Conservation (phyloP, 2,113 vertebrate species). For the Melanerpes formicivorus region DNA sequence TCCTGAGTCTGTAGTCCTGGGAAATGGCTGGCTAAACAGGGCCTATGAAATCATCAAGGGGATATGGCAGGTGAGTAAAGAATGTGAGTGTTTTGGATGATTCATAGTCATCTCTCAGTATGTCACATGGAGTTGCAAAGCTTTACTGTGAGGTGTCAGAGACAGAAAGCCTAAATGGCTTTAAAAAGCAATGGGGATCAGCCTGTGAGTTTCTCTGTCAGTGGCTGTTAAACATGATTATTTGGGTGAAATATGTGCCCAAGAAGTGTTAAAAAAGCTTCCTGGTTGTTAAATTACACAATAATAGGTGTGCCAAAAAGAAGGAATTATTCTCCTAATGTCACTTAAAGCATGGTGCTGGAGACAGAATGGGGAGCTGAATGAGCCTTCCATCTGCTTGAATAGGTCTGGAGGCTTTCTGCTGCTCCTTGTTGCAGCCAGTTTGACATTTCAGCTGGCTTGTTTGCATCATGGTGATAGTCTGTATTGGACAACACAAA, state of each 20-base stretch:
- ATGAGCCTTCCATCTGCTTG: background rate
- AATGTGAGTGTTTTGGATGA: background rate
- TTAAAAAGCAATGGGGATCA: background rate
- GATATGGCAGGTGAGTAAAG: background rate
- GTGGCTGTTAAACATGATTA: background rate
- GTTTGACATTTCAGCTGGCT: background rate
- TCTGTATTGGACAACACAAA: background rate
- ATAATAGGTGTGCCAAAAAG: background rate
- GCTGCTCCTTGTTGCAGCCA: background rate
- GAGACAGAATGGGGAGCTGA: background rate
- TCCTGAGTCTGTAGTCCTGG: background rate
- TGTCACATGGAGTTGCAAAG: background rate
- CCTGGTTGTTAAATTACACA: background rate
- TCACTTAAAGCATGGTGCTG: background rate
- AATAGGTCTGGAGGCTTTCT: background rate
- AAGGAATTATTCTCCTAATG: background rate
- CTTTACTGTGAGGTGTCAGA: conserved; percentile 12
- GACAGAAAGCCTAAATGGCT: background rate
- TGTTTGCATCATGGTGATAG: background rate
- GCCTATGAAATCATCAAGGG: background rate
- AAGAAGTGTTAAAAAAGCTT: background rate
- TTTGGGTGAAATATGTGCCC: background rate
- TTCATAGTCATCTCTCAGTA: conserved; percentile 9
- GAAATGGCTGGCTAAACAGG: background rate
- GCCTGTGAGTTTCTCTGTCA: background rate